Evolutionary conservation across 2,113 vertebrate genomes (phyloP).

Genomic region (Cygnus atratus): DNA sequence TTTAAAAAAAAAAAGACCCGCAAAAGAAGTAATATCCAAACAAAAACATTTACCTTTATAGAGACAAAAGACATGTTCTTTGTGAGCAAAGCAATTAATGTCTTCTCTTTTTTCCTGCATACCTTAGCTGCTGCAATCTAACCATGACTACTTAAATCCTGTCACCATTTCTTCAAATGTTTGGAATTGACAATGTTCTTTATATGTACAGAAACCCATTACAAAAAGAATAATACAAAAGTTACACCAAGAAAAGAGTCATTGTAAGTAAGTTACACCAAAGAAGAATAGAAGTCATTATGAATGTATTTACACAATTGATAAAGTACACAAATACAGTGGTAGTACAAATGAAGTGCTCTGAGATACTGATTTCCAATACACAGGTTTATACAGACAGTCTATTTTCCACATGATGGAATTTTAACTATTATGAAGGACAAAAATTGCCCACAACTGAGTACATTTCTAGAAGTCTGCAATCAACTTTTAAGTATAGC

Average conservation of each 20-base stretch:
- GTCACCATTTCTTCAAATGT: background rate
- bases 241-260: background rate
- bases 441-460: constrained; percentile 38
- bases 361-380: constrained; percentile 72
- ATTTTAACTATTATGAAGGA: constrained; percentile 59
- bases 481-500: constrained; percentile 64
- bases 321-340: constrained; percentile 91
- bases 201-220: background rate
- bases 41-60: background rate
- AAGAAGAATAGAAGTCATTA: constrained; percentile 79
- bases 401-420: constrained; percentile 36
- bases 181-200: background rate
- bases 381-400: constrained; percentile 68
- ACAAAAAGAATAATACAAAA: background rate
- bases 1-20: background rate
- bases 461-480: constrained; percentile 59
- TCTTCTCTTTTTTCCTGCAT: background rate
- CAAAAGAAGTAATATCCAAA: background rate
- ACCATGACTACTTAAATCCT: background rate
- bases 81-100: background rate
- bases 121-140: background rate
- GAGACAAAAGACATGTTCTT: background rate
- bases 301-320: constrained; percentile 96
- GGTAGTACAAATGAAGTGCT: constrained; percentile 85
- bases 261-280: constrained; percentile 27